Conservation (phyloP, 2,113 vertebrate species). For the Ceyx margarethae region DNA sequence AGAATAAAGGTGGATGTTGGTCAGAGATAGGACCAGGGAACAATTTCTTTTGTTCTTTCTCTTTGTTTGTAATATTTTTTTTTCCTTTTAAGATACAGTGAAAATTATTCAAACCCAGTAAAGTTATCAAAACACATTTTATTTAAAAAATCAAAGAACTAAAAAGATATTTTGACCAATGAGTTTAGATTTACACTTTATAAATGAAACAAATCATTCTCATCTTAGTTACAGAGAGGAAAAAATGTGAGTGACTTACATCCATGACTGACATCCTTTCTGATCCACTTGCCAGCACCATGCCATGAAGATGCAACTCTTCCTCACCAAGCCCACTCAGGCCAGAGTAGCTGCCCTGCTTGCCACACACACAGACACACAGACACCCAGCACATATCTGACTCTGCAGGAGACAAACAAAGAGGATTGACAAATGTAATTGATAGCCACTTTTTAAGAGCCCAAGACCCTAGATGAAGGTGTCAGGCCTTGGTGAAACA, state of each 20-base stretch:
- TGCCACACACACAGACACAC: not conserved
- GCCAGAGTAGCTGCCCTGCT: not conserved
- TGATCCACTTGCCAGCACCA: not conserved
- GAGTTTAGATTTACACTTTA: not conserved
- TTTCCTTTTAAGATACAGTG: not conserved
- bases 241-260: not conserved
- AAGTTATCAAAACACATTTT: not conserved
- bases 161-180: not conserved
- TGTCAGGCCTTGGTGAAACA: not conserved
- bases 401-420: conserved; percentile 7
- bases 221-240: not conserved
- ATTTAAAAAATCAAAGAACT: not conserved
- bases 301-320: not conserved
- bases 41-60: not conserved
- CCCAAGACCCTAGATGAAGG: not conserved
- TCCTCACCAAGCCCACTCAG: not conserved
- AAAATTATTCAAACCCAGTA: not conserved
- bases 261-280: not conserved
- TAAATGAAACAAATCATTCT: not conserved
- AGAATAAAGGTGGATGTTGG: too few species aligned
- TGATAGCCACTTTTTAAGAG: not conserved
- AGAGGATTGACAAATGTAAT: not conserved
- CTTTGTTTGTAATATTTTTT: not conserved
- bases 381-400: not conserved
- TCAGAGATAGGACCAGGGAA: not conserved